A percentile compares a stretch with the other conserved stretches of the same genome.
These are phyloP conservation scores for Globodera rostochiensis DNA, from an alignment of 1,140 invertebrate species.

Conservation along the genomic window DNA sequence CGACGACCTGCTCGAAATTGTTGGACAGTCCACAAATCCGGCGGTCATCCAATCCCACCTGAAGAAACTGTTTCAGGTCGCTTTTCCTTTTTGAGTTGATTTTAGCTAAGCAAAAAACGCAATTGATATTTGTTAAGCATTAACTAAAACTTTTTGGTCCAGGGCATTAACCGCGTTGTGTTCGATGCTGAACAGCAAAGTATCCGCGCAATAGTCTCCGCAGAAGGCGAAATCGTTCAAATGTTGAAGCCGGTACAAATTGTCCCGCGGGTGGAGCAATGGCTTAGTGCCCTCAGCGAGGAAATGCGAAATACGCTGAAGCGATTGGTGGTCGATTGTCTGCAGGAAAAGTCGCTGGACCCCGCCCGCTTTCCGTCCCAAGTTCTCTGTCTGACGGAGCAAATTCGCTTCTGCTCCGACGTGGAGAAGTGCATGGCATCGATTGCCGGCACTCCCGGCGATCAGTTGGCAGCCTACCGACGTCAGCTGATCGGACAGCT, in stretches of 20 bases:
- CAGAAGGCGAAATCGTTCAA: constrained; percentile 81
- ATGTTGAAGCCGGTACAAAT: constrained; percentile 78
- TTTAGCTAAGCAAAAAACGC: too few relatives aligned
- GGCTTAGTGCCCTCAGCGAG: constrained; percentile 78
- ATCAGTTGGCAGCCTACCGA: constrained; percentile 69
- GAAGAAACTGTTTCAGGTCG: constrained; percentile 99
- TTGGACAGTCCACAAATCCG: constrained; percentile 92
- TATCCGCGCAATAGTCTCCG: constrained; percentile 78
- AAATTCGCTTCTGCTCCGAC: constrained; percentile 79
- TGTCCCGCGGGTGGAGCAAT: constrained; percentile 80
- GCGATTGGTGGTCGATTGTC: constrained; percentile 71
- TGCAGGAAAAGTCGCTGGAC: constrained; percentile 72
- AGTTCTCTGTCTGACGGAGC: constrained; percentile 72
- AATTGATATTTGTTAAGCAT: neutral
- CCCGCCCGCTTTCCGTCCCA: constrained; percentile 80
- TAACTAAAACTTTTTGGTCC: constrained; percentile 73
- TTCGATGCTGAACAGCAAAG: constrained; percentile 73
- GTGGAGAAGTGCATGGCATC: constrained; percentile 78
- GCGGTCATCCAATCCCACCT: constrained; percentile 97
- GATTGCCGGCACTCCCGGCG: constrained; percentile 67
- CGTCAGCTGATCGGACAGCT: constrained; percentile 71
- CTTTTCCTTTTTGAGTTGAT: too few relatives aligned
- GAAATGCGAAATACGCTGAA: constrained; percentile 81
- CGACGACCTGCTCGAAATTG: constrained; percentile 98
- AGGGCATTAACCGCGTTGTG: constrained; percentile 80